A percentile compares a stretch with the other conserved stretches of the same genome.
phyloP scores from a whole-genome alignment of 2,113 vertebrate species.

The Amphiprion percula region DNA sequence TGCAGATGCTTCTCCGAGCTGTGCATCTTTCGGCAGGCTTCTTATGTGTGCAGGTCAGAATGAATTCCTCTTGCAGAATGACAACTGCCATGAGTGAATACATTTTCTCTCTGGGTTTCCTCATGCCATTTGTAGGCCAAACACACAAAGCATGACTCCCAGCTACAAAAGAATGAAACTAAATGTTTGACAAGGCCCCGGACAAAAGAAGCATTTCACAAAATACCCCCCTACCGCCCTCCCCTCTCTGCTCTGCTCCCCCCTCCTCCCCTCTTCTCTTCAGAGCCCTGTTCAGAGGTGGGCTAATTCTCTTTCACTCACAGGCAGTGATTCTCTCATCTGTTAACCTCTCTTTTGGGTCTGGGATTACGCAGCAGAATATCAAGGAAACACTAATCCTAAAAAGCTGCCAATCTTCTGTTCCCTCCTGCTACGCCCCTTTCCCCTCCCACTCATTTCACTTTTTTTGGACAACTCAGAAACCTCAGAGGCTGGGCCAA shows the following conservation, averaged over 20 bases:
- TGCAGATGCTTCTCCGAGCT: background rate
- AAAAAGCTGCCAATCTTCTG: slow-evolving; percentile 78
- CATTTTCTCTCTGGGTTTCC: slow-evolving; percentile 30
- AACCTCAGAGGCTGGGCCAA: slow-evolving; percentile 10
- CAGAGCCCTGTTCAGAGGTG: slow-evolving; percentile 61
- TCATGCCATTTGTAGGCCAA: slow-evolving; percentile 60
- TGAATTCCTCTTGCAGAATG: slow-evolving; percentile 13
- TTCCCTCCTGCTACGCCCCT: slow-evolving; percentile 50
- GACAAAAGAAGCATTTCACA: slow-evolving; percentile 76
- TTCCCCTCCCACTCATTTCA: slow-evolving; percentile 46
- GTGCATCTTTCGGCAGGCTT: background rate
- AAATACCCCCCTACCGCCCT: slow-evolving; percentile 44
- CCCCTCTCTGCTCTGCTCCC: background rate
- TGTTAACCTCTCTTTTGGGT: slow-evolving; percentile 73
- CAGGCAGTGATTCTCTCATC: slow-evolving; percentile 66
- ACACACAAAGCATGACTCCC: slow-evolving; percentile 70
- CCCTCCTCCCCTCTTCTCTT: slow-evolving; percentile 9
- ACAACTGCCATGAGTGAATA: slow-evolving; percentile 26
- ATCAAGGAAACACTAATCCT: slow-evolving; percentile 83
- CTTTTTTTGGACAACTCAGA: slow-evolving; percentile 24
- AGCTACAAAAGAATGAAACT: slow-evolving; percentile 69
- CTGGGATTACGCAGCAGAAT: slow-evolving; percentile 80
- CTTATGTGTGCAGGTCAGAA: slow-evolving; percentile 17
- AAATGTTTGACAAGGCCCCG: slow-evolving; percentile 77
- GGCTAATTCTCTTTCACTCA: slow-evolving; percentile 68